Evolutionary conservation across 2,888 invertebrate genomes (phyloP), one percentile per base, ranked within the genome.

Genomic region (Antitype chi): DNA sequence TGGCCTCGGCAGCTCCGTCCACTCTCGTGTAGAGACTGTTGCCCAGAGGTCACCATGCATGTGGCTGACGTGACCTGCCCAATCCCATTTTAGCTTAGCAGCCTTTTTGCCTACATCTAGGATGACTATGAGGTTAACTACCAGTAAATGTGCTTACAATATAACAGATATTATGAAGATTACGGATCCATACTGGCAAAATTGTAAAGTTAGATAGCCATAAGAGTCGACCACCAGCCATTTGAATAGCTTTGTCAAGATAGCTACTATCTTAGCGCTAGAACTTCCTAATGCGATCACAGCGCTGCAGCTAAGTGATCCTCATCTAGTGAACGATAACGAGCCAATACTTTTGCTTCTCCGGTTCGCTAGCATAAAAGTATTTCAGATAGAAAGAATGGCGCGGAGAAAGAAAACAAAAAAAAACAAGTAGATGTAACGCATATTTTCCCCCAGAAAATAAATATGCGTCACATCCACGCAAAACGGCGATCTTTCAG

Each of bases 301-400:
- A 59, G 32, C 47, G 47, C 74, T 66, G 57, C 78, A 73, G 11
- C 23, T 8, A 9, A 38, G 13, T 47, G 7, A 49, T 49, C 9
- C 53, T 55, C 47, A 62, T 62, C 32, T n/a, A 55, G 20, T 52
- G 32, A 63, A 74, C 23, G 32, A 78, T 62, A 62, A 55, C 43
- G n/a, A 28, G 23, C n/a, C 20, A 62, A 74, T 67, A 53, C 38
- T 23, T 28, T 9, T 20, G 0, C 9, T 9, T 28, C 28, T 9
- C 2, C 15, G 7, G 25, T 7, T 8, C 17, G 25, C 25, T 25
- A 6, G 15, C 25, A 57, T 7, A 25, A 15, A 57, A 57, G 57
- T 25, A 13, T 25, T n/a, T 15, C 13, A 55, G n/a, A 47, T 47
- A 47, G 43, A 13, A 11, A 47, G 11, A 47, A 47, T 2, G 43